Evolutionary conservation across 2,113 vertebrate genomes (phyloP).

Genomic region (Aleadryas rufinucha): DNA sequence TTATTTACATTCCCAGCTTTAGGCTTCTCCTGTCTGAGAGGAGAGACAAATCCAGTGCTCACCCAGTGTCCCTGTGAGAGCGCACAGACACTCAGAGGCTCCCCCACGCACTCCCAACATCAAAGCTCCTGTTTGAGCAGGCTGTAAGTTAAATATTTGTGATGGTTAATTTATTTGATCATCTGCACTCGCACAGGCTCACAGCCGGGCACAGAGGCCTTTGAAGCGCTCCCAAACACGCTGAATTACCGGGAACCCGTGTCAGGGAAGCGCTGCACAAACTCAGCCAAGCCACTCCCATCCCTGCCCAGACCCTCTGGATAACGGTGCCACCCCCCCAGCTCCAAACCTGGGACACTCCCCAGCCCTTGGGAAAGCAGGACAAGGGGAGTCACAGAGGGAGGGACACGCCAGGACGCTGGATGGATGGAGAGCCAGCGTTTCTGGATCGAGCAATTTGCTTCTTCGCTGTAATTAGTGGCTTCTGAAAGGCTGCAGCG

Average conservation of each 20-base stretch:
- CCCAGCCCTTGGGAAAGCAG: neutral
- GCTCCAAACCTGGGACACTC: neutral
- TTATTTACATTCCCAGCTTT: neutral
- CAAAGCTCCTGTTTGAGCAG: slow-evolving; percentile 26
- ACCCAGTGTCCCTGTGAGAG: neutral
- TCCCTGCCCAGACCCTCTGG: neutral
- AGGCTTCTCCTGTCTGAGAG: neutral
- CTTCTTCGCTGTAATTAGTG: slow-evolving; percentile 39
- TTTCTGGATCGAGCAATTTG: slow-evolving; percentile 24
- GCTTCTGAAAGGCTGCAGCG: slow-evolving; percentile 32
- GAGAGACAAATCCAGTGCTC: neutral
- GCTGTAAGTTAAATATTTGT: slow-evolving; percentile 32
- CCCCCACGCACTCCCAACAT: neutral
- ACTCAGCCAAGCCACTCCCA: neutral
- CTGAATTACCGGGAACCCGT: neutral
- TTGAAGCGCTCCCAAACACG: slow-evolving; percentile 35
- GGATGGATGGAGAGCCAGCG: neutral
- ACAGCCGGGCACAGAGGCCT: slow-evolving; percentile 30
- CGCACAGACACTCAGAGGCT: neutral
- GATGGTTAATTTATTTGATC: slow-evolving; percentile 35
- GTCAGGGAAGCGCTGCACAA: neutral
- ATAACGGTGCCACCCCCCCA: neutral
- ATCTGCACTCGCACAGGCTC: neutral
- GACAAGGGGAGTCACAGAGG: neutral
- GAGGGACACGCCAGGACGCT: neutral